A percentile compares a stretch with the other conserved stretches of the same genome.
These are phyloP conservation scores for Calidris pygmaea DNA, from an alignment of 2,113 vertebrate species.

Conservation along the genomic window DNA sequence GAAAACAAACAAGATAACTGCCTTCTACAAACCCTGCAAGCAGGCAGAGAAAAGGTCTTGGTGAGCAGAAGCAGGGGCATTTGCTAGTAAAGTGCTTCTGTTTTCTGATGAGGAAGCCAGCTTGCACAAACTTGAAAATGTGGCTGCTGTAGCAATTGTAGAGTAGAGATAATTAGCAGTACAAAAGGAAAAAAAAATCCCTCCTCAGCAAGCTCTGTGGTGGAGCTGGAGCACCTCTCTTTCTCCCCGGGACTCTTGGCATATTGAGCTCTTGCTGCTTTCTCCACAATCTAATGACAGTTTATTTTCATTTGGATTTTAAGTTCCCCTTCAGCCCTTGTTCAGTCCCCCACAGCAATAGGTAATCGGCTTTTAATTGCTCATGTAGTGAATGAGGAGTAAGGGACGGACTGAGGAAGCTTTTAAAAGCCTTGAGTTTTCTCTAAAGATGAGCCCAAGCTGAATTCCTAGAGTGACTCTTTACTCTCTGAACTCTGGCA, in stretches of 20 bases:
- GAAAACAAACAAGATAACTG: background rate
- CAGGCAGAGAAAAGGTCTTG: background rate
- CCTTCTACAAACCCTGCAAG: background rate
- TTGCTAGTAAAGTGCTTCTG: background rate
- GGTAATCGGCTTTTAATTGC: background rate
- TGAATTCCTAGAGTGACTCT: background rate
- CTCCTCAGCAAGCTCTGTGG: background rate
- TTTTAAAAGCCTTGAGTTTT: background rate
- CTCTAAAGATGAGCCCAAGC: background rate
- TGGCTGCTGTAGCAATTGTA: background rate
- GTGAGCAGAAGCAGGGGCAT: background rate
- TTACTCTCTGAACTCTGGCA: background rate
- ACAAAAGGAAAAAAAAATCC: fast-evolving
- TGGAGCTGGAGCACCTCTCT: background rate
- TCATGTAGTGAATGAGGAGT: background rate
- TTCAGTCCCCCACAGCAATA: background rate
- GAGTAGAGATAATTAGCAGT: background rate
- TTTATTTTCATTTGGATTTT: background rate
- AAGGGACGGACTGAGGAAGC: background rate
- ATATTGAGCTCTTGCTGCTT: background rate
- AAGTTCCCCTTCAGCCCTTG: background rate
- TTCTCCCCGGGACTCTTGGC: background rate
- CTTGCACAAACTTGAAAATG: background rate
- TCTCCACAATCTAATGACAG: background rate
- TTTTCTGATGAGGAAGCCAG: background rate